phyloP scores from a whole-genome alignment of 2,113 vertebrate genomes.

The Neolamprologus cancellatus region DNA sequence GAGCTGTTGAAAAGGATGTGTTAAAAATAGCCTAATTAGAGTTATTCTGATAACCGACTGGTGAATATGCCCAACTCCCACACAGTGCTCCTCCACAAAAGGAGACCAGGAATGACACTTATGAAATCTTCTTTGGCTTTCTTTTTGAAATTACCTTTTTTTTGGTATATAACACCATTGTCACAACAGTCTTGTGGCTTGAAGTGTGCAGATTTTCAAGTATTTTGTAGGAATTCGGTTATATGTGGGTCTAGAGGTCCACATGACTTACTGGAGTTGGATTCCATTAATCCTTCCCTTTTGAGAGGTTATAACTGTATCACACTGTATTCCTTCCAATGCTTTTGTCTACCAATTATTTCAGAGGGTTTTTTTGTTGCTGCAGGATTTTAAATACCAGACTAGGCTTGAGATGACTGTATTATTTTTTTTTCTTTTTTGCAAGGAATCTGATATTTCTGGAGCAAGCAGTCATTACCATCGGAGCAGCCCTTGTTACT shows the following conservation, averaged over 20 bases:
- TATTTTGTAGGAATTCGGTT: not conserved
- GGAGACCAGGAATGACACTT: slow-evolving; percentile 38
- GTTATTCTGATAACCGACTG: slow-evolving; percentile 51
- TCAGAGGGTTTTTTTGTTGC: not conserved
- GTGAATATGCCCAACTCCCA: slow-evolving; percentile 51
- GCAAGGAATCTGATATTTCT: slow-evolving; percentile 50
- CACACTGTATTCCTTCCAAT: not conserved
- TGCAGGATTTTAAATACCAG: slow-evolving; percentile 30
- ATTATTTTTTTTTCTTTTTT: slow-evolving; percentile 12
- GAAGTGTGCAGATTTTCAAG: not conserved
- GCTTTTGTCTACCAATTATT: slow-evolving; percentile 44
- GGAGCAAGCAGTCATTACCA: slow-evolving; percentile 59
- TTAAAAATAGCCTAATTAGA: slow-evolving; percentile 75
- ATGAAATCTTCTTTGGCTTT: slow-evolving; percentile 10
- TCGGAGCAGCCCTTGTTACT: slow-evolving; percentile 46
- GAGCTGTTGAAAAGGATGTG: slow-evolving; percentile 57
- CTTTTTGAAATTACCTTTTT: slow-evolving; percentile 2
- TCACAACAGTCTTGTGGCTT: not conserved
- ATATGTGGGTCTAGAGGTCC: not conserved
- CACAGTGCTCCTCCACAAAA: slow-evolving; percentile 28
- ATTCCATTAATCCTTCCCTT: slow-evolving; percentile 23
- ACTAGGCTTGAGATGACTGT: slow-evolving; percentile 2
- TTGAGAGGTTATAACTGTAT: not conserved
- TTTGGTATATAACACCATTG: not conserved
- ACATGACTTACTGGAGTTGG: slow-evolving; percentile 30